These are phyloP conservation scores for Hemicentrotus pulcherrimus DNA, from an alignment of 35 echinoderm and acorn worm species.

Conservation along the genomic window DNA sequence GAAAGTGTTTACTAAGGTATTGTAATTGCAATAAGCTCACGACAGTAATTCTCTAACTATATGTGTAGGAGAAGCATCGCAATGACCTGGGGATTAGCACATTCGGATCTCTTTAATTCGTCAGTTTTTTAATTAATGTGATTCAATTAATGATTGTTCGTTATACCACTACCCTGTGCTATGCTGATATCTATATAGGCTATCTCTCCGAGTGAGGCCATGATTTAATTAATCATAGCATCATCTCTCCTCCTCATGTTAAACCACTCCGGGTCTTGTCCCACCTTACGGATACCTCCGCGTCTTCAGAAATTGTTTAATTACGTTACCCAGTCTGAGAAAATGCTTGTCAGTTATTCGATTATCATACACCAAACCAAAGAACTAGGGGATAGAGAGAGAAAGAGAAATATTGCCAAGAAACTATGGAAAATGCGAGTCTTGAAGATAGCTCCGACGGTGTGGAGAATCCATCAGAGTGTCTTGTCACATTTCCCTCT, in stretches of 20 bases:
- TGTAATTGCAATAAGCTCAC: not conserved
- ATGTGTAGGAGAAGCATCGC: not conserved
- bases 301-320: constrained; percentile 45
- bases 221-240: constrained; percentile 47
- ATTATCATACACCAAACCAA: constrained; percentile 33
- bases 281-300: constrained; percentile 7
- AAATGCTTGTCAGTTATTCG: constrained; percentile 44
- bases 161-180: not conserved
- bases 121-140: constrained; percentile 14
- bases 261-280: constrained; percentile 3
- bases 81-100: not conserved
- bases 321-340: constrained; percentile 44
- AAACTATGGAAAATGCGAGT: constrained; percentile 13
- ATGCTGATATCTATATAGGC: not conserved
- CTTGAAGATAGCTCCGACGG: constrained; percentile 33
- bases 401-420: constrained; percentile 5
- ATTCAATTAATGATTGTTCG: constrained; percentile 37
- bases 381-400: not conserved
- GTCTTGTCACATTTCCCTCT: constrained; percentile 33
- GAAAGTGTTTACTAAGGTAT: not conserved
- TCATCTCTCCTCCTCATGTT: constrained; percentile 5
- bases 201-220: not conserved
- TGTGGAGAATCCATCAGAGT: constrained; percentile 1
- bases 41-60: not conserved
- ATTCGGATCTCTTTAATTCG: not conserved